Base-by-base conservation (phyloP, 1,140 invertebrate species). In the Polypedilum vanderplanki region DNA sequence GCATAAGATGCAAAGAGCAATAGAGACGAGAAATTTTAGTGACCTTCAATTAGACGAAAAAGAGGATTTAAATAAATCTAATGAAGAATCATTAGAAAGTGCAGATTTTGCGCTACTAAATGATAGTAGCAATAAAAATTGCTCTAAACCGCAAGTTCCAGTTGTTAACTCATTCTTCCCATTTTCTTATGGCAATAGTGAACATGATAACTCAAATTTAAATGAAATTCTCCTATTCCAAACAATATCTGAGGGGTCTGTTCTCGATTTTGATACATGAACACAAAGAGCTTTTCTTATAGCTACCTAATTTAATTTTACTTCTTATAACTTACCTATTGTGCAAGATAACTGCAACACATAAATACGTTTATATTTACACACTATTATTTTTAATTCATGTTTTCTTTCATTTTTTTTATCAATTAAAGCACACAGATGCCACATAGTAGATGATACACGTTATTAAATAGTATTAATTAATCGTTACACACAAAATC, bases 161-260 rank as follows among this genome's bases (percentile, higher is more conserved):
- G 78, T 78, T 5, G 81, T 85, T 0, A 85, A 84, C n/a, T 85
- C 84, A 73, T 86, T 86, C 77, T 86, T 84, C 78, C 85, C 85
- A 17, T 86, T 86, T 77, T 80, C 80, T 75, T 78, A 80, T 74
- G 79, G 79, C 22, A 76, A 77, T 40, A 76, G 70, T 75, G 75
- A 75, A 46, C 65, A 76, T 0, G 20, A 70, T 20, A 18, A 20
- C 10, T 4, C 17, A 5, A 22, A 20, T 20, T 22, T 70, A 70
- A 70, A 70, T 70, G 65, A 70, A 70, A 70, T 70, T 18, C 20
- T 70, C 9, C 8, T 22, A 20, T 70, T 10, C 15, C 15, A 67
- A 17, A 7, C 18, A 70, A 20, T 70, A 7, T 20, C 20, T 5
- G 65, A 70, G 20, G 65, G 65, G 20, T 70, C 65, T 9, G 18